Evolutionary conservation across 1,140 invertebrate species (phyloP).

Genomic region (Patella vulgata): DNA sequence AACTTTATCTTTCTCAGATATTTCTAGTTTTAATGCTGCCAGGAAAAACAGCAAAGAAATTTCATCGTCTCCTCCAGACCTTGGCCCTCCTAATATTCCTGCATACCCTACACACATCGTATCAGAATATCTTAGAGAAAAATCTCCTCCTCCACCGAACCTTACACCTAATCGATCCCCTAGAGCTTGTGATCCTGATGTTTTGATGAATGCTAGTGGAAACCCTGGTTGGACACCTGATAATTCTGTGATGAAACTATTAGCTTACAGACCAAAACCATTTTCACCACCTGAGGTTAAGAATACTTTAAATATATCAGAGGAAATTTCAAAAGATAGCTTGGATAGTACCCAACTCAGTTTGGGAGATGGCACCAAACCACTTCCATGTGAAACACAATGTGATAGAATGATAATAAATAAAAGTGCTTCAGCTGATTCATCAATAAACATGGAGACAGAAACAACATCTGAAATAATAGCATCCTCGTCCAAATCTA

Average conservation of each 20-base stretch:
- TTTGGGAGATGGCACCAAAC: too few species aligned
- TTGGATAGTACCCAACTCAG: too few species aligned
- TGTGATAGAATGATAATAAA: too few species aligned
- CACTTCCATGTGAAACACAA: too few species aligned
- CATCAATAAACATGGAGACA: too few species aligned
- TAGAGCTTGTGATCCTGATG: conserved; percentile 3
- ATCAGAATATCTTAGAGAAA: not conserved
- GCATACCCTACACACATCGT: conserved; percentile 8
- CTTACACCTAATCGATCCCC: conserved; percentile 13
- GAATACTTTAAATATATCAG: too few species aligned
- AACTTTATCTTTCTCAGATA: conserved; percentile 23
- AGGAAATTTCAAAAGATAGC: too few species aligned
- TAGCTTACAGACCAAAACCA: conserved; percentile 12
- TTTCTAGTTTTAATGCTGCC: conserved; percentile 20
- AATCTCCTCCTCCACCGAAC: conserved; percentile 10
- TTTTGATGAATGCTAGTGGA: too few species aligned
- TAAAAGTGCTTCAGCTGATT: too few species aligned
- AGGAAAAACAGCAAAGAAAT: conserved; percentile 11
- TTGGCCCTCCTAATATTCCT: conserved; percentile 40
- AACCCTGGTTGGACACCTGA: not conserved
- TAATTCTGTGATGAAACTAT: not conserved
- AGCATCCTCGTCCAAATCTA: too few species aligned
- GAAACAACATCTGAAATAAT: too few species aligned
- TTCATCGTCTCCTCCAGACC: conserved; percentile 35
- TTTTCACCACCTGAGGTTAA: too few species aligned